Percentiles rank a stretch among this genome's conserved stretches.
These are phyloP conservation scores for Amblyteles armatorius DNA, from an alignment of 2,888 invertebrate species.

Conservation along the genomic window DNA sequence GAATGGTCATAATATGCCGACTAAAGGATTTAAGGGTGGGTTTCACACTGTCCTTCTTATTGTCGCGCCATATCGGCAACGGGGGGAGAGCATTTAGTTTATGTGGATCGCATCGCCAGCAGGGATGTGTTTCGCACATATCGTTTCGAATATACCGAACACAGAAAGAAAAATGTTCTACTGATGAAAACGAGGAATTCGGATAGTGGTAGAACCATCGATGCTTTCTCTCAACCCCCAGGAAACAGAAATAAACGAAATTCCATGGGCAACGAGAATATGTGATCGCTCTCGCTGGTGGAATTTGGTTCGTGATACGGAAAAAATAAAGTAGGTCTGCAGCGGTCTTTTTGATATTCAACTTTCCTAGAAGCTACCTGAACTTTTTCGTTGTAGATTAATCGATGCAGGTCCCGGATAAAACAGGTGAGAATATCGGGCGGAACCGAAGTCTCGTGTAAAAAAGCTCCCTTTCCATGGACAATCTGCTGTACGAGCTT, in stretches of 20 bases:
- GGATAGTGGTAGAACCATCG: not conserved
- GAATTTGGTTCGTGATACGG: not conserved
- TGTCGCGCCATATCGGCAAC: not conserved
- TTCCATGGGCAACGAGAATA: not conserved
- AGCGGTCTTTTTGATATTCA: not conserved
- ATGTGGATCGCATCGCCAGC: conserved; percentile 4
- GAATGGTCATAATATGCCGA: conserved; percentile 43
- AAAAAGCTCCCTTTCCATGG: not conserved
- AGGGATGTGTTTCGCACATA: not conserved
- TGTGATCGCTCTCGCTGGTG: not conserved
- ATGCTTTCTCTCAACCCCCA: not conserved
- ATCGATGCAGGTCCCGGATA: not conserved
- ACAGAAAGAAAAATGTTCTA: not conserved
- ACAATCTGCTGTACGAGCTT: conserved; percentile 1
- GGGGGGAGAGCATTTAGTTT: conserved; percentile 2
- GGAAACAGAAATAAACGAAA: not conserved
- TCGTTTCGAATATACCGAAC: not conserved
- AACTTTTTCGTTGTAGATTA: not conserved
- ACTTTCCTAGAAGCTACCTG: not conserved
- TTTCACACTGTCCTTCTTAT: conserved; percentile 11
- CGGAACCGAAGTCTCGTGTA: not conserved
- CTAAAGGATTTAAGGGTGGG: conserved; percentile 16
- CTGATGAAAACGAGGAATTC: conserved; percentile 13
- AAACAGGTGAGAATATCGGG: conserved; percentile 9
- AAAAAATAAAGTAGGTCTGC: not conserved